Conservation (phyloP, 2,888 invertebrate species). For the Drosophila merina region DNA sequence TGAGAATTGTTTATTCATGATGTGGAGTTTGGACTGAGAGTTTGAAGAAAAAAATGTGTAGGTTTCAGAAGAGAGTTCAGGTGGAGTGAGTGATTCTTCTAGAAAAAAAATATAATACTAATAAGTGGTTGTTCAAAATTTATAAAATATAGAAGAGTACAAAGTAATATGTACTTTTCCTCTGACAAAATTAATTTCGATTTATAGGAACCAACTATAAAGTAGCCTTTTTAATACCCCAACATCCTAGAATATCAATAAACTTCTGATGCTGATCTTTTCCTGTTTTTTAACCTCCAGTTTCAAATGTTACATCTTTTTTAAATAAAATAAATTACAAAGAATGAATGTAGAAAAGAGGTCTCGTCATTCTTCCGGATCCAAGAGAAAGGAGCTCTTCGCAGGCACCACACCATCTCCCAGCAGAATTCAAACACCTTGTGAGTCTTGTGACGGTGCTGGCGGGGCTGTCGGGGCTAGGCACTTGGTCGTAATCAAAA, state of each 20-base stretch:
- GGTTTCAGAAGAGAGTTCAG: slow-evolving; percentile 7
- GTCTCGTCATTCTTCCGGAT: slow-evolving; percentile 61
- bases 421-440: slow-evolving; percentile 78
- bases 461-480: slow-evolving; percentile 28
- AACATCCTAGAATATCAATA: too few relatives aligned
- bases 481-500: slow-evolving; percentile 70
- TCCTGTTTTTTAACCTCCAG: too few relatives aligned
- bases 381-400: not conserved
- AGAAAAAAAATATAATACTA: too few relatives aligned
- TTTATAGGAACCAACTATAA: too few relatives aligned
- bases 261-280: too few relatives aligned
- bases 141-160: too few relatives aligned
- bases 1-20: slow-evolving; percentile 72
- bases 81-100: slow-evolving; percentile 20
- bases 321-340: too few relatives aligned
- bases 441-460: slow-evolving; percentile 5
- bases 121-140: too few relatives aligned
- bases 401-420: slow-evolving; percentile 34
- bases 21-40: slow-evolving; percentile 16
- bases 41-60: not conserved
- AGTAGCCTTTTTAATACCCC: too few relatives aligned
- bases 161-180: too few relatives aligned
- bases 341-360: slow-evolving; percentile 32
- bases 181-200: too few relatives aligned
- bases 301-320: too few relatives aligned